Evolutionary conservation across 2,888 invertebrate species (phyloP), one percentile per base, ranked within the genome.

Genomic region (Autographa gamma): DNA sequence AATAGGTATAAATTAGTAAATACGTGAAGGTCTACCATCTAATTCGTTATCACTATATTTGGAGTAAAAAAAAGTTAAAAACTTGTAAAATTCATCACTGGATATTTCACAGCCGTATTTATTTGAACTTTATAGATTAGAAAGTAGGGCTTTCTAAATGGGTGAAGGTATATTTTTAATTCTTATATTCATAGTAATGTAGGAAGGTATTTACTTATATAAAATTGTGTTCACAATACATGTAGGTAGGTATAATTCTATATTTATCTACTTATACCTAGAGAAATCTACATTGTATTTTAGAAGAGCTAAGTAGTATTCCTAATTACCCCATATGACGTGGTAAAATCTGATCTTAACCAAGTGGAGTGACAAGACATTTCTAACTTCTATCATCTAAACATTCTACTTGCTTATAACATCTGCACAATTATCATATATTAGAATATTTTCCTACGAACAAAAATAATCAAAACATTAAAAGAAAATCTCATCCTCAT

Each of bases 41-140:
- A 63, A 38, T 1, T 32, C 18, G n/a, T 56, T 56, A 56, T n/a
- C 16, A 41, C 65, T 74, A 78, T 18, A 74, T 54, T 73, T 73
- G 67, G 56, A 65, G 60, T 68, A 70, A 62, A 73, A 58, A 54
- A 73, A 61, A 74, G 66, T 73, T 74, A 80, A 80, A 82, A 76
- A 67, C 60, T 76, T 88, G 86, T 85, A 88, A 91, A 91, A 91
- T 84, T 86, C 83, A 91, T 89, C 87, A 92, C 90, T 87, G 86
- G 73, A 77, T 85, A 79, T 82, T 87, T 93, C 93, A 93, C 93
- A 93, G 93, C 93, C 93, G 87, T 87, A 71, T 85, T 83, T 85
- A 76, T 86, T 91, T 91, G 89, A 85, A 92, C 91, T 90, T 85
- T 87, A 70, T 31, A 68, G 71, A 65, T 71, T 68, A 41, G 18